phyloP scores from a whole-genome alignment of 2,797 vertebrate species.

The Thamnophis elegans region DNA sequence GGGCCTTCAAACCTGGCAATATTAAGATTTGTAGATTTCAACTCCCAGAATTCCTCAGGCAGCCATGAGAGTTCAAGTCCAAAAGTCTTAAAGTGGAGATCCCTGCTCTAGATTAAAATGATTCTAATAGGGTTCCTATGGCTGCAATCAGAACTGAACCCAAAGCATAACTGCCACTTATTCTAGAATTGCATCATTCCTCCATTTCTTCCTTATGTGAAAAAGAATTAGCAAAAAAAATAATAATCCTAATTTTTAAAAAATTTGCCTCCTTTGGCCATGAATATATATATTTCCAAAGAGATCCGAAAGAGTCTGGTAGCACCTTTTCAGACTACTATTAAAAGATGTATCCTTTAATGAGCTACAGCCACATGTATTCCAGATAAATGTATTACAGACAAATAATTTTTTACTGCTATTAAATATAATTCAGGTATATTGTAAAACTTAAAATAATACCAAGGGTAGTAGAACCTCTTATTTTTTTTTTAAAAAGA shows the following conservation, averaged over 20 bases:
- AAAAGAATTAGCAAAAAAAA: background rate
- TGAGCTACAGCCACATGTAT: background rate
- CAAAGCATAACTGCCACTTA: background rate
- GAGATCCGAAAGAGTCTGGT: background rate
- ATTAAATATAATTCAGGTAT: background rate
- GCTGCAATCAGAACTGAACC: background rate
- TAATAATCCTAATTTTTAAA: background rate
- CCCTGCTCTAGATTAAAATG: background rate
- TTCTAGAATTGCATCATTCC: background rate
- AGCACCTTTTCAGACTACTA: background rate
- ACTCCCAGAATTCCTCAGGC: background rate
- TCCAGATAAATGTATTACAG: background rate
- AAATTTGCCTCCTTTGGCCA: background rate
- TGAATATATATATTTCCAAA: background rate
- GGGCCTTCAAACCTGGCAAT: background rate
- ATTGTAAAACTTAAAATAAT: constrained; percentile 6
- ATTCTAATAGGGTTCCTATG: background rate
- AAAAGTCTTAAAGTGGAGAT: background rate
- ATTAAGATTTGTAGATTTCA: background rate
- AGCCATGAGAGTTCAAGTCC: background rate
- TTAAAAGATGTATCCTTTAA: background rate
- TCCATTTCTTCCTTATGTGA: background rate
- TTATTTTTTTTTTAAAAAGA: constrained; percentile 1
- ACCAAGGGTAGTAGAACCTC: background rate
- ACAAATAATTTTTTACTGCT: background rate